phyloP scores from a whole-genome alignment of 2,888 invertebrate genomes.

The Agrochola lota region DNA sequence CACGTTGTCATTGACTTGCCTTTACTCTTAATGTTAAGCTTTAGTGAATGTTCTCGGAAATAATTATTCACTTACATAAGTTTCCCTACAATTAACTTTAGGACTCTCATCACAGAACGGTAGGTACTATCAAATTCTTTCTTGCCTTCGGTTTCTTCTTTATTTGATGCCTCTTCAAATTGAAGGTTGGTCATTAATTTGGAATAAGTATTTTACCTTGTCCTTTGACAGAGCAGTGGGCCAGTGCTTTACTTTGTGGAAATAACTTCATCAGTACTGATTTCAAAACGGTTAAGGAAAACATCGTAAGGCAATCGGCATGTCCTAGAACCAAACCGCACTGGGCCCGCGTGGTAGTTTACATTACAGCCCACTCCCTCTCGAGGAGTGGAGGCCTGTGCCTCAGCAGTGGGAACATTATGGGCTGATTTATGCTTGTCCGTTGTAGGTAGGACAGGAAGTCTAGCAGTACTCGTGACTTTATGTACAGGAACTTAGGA shows the following conservation, averaged over 20 bases:
- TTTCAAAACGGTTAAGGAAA: too few relatives aligned
- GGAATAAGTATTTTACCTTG: too few relatives aligned
- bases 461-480: not conserved
- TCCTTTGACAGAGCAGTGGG: not conserved
- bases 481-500: not conserved
- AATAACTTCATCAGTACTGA: too few relatives aligned
- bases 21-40: not conserved
- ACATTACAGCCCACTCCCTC: too few relatives aligned
- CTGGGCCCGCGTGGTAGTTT: too few relatives aligned
- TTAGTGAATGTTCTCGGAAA: constrained; percentile 11
- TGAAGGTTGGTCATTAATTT: not conserved
- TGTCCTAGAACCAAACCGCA: too few relatives aligned
- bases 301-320: too few relatives aligned
- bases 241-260: too few relatives aligned
- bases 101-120: not conserved
- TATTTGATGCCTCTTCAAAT: not conserved
- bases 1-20: not conserved
- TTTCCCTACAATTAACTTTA: constrained; percentile 1
- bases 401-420: too few relatives aligned
- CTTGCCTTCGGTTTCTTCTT: not conserved
- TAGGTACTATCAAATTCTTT: too few relatives aligned
- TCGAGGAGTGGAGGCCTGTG: too few relatives aligned
- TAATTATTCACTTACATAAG: constrained; percentile 13
- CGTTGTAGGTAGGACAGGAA: not conserved
- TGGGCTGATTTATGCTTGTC: too few relatives aligned